Base-by-base conservation (phyloP, 1,140 invertebrate species). In the Zaprionus lachaisei region DNA sequence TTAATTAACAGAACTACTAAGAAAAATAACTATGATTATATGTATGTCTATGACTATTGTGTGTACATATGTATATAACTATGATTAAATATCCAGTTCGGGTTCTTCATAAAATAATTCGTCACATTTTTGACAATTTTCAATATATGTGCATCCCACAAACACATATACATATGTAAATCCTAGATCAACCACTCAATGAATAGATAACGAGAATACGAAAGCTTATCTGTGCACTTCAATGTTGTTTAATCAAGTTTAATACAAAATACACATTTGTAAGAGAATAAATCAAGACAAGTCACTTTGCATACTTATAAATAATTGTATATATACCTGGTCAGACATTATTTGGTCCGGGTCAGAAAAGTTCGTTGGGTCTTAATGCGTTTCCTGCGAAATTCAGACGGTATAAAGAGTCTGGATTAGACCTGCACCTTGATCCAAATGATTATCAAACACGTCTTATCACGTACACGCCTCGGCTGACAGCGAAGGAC, bases 381-480 rank as follows among this genome's bases (percentile, higher is more conserved):
- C 6, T 47, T 17, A 47, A 47, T 20, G 7, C 6, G 41, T 17
- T 47, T 47, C n/a, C 7, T 3, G 7, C 15, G 15, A 41, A 41
- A 47, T n/a, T 47, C 7, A 47, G 41, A 24, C 22, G 47, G 4
- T 17, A 9, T 11, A 20, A 22, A 49, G 7, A 20, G 4, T 9
- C 15, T 41, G 38, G 38, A 41, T 6, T n/a, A 11, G 47, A 51
- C 4, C 9, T 12, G 12, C 9, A 51, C 47, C 12, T 51, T 51
- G 47, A 11, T 24, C 20, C 22, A 20, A 55, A 34, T 37, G n/a
- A 24, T 66, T 61, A n/a, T 31, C 61, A 67, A 55, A 49, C 51
- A 73, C 15, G 51, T 69, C 20, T 76, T 76, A 71, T 76, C 75
- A 67, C 60, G 44, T 34, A 57, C 54, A 44, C 64, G 69, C 6